A percentile compares a stretch with the other conserved stretches of the same genome.
These are phyloP conservation scores for Mythimna lalbum DNA, from an alignment of 2,888 invertebrate genomes.

Conservation along the genomic window DNA sequence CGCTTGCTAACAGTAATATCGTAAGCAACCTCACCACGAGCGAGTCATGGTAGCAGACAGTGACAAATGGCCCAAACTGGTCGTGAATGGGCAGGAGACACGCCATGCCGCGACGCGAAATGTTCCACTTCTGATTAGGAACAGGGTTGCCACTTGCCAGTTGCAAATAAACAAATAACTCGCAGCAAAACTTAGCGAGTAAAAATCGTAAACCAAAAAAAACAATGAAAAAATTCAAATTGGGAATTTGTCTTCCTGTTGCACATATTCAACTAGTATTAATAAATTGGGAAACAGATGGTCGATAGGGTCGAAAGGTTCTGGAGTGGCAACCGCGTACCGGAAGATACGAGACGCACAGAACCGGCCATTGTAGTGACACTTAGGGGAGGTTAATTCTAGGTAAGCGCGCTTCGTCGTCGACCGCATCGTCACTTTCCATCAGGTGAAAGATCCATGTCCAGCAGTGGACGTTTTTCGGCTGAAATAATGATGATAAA, in stretches of 20 bases:
- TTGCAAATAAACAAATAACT: constrained; percentile 16
- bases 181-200: background rate
- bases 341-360: no score
- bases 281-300: background rate
- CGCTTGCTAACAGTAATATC: constrained; percentile 37
- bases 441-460: no score
- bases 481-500: background rate
- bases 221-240: background rate
- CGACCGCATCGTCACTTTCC: no score
- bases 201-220: background rate
- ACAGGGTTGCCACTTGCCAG: constrained; percentile 51
- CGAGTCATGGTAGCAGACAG: constrained; percentile 53
- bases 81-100: constrained; percentile 53
- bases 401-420: no score
- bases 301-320: no score
- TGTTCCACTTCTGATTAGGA: constrained; percentile 57
- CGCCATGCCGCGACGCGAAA: constrained; percentile 47
- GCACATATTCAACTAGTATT: constrained; percentile 5
- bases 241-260: background rate
- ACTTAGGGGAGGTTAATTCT: no score
- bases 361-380: no score
- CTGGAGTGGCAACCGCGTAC: no score
- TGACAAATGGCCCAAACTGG: constrained; percentile 49
- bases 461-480: no score
- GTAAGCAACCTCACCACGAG: constrained; percentile 44